Conservation (phyloP, 1,140 invertebrate species). For the Trissolcus basalis region DNA sequence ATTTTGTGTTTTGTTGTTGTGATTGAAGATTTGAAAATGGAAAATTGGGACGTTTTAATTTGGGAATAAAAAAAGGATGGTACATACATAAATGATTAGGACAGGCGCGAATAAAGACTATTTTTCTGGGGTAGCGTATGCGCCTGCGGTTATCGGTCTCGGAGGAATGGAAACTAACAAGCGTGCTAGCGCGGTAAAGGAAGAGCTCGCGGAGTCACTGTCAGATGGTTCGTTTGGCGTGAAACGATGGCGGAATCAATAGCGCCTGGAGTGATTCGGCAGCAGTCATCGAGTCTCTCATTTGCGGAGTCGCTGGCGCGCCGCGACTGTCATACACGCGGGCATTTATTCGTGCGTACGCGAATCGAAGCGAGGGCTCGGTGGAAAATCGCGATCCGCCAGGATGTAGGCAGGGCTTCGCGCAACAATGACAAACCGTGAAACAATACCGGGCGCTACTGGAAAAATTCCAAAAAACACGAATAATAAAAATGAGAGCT, state of each 20-base stretch:
- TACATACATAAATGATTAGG: constrained; percentile 18
- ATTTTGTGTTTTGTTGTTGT: too few relatives aligned
- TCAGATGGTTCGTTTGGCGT: constrained; percentile 49
- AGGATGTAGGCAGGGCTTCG: constrained; percentile 64
- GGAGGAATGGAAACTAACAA: constrained; percentile 50
- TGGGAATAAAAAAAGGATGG: too few relatives aligned
- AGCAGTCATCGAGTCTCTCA: constrained; percentile 67
- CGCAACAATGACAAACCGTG: constrained; percentile 76
- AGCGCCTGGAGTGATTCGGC: constrained; percentile 72
- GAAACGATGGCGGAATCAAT: constrained; percentile 68
- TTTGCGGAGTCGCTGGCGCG: constrained; percentile 24
- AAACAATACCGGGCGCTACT: constrained; percentile 76
- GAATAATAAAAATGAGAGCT: constrained; percentile 75
- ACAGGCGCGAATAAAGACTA: constrained; percentile 8
- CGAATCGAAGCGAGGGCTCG: constrained; percentile 22
- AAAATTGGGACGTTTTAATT: too few relatives aligned
- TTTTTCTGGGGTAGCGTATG: background rate
- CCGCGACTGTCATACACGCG: constrained; percentile 21
- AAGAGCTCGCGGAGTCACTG: constrained; percentile 27
- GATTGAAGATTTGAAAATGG: too few relatives aligned
- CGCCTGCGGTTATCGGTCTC: constrained; percentile 33
- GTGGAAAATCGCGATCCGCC: constrained; percentile 49
- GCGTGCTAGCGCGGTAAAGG: constrained; percentile 18
- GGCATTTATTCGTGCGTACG: constrained; percentile 37
- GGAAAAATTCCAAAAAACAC: constrained; percentile 77